These are phyloP conservation scores for Anolis carolinensis DNA, from an alignment of 2,113 vertebrate species.

Conservation along the genomic window DNA sequence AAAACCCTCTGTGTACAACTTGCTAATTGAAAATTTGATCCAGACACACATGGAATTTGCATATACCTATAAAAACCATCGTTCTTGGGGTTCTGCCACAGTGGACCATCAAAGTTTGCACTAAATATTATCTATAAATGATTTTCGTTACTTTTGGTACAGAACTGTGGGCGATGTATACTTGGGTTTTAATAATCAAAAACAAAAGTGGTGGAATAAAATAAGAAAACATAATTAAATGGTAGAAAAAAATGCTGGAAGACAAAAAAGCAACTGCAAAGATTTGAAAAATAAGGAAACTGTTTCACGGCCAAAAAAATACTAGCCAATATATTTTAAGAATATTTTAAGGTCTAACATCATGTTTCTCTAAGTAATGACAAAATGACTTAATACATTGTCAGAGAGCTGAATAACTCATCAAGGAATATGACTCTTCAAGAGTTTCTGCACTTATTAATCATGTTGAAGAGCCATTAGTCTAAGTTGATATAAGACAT, in stretches of 20 bases:
- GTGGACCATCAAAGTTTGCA: background rate
- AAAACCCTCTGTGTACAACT: too few species aligned
- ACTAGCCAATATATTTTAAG: background rate
- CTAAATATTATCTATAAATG: background rate
- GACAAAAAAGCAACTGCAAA: background rate
- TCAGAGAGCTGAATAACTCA: conserved; percentile 26
- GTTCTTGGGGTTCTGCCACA: too few species aligned
- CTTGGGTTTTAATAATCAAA: too few species aligned
- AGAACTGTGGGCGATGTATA: too few species aligned
- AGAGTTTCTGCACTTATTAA: conserved; percentile 36
- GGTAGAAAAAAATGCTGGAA: background rate
- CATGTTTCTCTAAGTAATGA: conserved; percentile 24
- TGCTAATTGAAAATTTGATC: too few species aligned
- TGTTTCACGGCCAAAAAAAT: background rate
- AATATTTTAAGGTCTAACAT: conserved; percentile 12
- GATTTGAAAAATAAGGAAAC: background rate
- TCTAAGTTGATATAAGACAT: conserved; percentile 31
- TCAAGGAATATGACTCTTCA: conserved; percentile 34
- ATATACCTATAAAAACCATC: too few species aligned
- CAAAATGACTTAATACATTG: conserved; percentile 26
- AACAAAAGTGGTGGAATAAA: too few species aligned
- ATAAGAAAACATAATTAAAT: background rate
- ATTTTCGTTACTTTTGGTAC: background rate
- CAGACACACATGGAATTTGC: too few species aligned
- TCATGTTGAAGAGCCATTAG: conserved; percentile 39